Base-by-base conservation (phyloP, 2,797 vertebrate genomes). In the Enoplosus armatus region DNA sequence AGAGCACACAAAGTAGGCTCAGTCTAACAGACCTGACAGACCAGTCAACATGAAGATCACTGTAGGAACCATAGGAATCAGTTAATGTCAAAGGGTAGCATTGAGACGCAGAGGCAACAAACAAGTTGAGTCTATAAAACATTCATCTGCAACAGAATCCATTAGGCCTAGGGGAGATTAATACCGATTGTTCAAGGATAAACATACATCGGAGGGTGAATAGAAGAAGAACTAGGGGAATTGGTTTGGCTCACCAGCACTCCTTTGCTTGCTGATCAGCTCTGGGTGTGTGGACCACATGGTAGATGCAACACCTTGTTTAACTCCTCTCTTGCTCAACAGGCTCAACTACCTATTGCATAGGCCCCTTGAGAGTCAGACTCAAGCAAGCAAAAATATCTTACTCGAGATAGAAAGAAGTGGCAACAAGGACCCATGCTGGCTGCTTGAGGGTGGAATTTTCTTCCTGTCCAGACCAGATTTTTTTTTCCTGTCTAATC, bases 131-230 rank as follows among this genome's bases (percentile, higher is more conserved):
- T 80, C 64, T 67, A 75, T 77, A 71, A 83, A 83, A 74, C 72
- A 79, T 81, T 71, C 41, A 78, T 65, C 69, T 47, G 41, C 63
- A 70, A 63, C 7, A 59, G 43, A 80, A 72, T 72, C 70, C 47
- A 69, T 8, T 41, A 70, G 50, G 59, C 29, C 27, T 54, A 5
- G 10, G 15, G 43, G 61, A 77, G 65, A 82, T 77, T 67, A 67
- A 59, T 60, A 68, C 37, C 69, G 80, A 78, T 70, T 85, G 66
- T 78, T 78, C 35, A 78, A 80, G 83, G 70, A 72, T 77, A 70
- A 77, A 75, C 56, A 75, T 56, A 65, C 0, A 6, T 72, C 56
- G 58, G 51, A 54, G 16, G 59, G 43, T 74, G 64, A 82, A 63
- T 29, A 79, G 75, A 76, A 54, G 45, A 74, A 56, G 59, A 82